Conservation (phyloP, 1,140 invertebrate genomes). For the Lucilia cuprina region DNA sequence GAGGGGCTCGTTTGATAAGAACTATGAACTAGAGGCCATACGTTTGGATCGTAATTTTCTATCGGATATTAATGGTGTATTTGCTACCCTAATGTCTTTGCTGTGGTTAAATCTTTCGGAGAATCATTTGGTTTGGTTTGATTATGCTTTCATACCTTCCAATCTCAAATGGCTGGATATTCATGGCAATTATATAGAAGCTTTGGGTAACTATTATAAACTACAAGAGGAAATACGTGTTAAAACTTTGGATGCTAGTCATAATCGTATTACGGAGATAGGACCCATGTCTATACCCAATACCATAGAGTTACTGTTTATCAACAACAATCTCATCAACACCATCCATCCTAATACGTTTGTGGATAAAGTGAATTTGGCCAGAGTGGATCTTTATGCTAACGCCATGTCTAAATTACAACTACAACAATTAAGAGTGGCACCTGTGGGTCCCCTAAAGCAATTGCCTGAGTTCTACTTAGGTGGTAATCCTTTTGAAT, state of each 20-base stretch:
- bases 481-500: conserved; percentile 88
- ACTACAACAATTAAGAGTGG: conserved; percentile 77
- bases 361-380: conserved; percentile 81
- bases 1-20: conserved; percentile 80
- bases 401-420: conserved; percentile 85
- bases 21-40: conserved; percentile 81
- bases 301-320: conserved; percentile 85
- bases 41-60: conserved; percentile 86
- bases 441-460: conserved; percentile 72
- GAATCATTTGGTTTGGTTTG: conserved; percentile 90
- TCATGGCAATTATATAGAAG: conserved; percentile 81
- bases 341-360: conserved; percentile 84
- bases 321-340: conserved; percentile 88
- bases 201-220: conserved; percentile 85
- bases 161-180: conserved; percentile 91
- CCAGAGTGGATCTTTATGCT: conserved; percentile 86
- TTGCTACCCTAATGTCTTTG: conserved; percentile 79
- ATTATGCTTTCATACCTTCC: conserved; percentile 86
- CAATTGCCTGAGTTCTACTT: conserved; percentile 85
- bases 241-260: conserved; percentile 84
- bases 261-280: conserved; percentile 84
- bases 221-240: conserved; percentile 79
- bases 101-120: conserved; percentile 89
- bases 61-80: conserved; percentile 85
- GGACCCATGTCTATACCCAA: conserved; percentile 84